Percentiles rank a stretch among this genome's conserved stretches.
phyloP scores from a whole-genome alignment of 2,888 invertebrate genomes.

The Sinohyriopsis cumingii region DNA sequence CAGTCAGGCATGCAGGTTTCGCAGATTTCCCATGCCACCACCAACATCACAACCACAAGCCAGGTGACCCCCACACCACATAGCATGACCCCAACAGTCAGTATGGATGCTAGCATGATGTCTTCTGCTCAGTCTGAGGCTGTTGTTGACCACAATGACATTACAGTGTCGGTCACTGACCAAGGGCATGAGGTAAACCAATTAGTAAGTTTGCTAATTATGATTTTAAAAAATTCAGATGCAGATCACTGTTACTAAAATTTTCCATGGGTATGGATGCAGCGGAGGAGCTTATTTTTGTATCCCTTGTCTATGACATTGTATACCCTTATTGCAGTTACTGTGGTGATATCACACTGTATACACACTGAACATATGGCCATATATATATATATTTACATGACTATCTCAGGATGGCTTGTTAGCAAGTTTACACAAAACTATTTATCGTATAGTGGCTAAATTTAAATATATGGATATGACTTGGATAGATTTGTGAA shows the following conservation, averaged over 20 bases:
- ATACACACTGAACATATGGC: too few species aligned
- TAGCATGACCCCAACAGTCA: constrained; percentile 36
- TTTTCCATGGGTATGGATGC: too few species aligned
- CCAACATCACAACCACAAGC: constrained; percentile 27
- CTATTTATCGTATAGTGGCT: too few species aligned
- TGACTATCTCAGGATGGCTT: too few species aligned
- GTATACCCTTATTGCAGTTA: too few species aligned
- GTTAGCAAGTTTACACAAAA: too few species aligned
- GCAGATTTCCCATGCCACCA: constrained; percentile 4
- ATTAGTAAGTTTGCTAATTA: neutral
- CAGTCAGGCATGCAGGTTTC: constrained; percentile 1
- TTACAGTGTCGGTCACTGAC: constrained; percentile 41
- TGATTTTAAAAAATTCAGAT: neutral
- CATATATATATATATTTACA: too few species aligned
- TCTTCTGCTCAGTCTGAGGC: constrained; percentile 18
- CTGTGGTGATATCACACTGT: too few species aligned
- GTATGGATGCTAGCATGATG: constrained; percentile 27
- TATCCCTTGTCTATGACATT: too few species aligned
- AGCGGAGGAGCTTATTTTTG: too few species aligned
- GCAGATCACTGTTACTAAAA: neutral
- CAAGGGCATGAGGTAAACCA: constrained; percentile 31
- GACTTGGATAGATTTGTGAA: too few species aligned
- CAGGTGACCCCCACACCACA: constrained; percentile 26
- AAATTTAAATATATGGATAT: too few species aligned
- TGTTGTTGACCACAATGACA: constrained; percentile 45